A percentile compares a stretch with the other conserved stretches of the same genome.
These are phyloP conservation scores for Mungos mungo DNA, from an alignment of 2,113 vertebrate genomes.

Conservation along the genomic window DNA sequence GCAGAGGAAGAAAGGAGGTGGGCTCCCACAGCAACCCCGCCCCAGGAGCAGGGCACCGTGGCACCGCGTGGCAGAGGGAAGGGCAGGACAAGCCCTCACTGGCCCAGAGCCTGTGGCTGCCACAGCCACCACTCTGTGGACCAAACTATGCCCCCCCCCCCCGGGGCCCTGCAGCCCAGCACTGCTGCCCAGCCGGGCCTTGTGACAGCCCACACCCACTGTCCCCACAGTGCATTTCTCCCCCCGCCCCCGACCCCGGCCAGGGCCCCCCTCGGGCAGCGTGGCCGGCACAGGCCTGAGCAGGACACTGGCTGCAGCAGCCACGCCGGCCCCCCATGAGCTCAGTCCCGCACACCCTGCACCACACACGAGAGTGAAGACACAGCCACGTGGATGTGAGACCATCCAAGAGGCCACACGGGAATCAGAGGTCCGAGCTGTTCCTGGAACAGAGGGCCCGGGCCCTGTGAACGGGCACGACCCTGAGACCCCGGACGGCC, in stretches of 20 bases:
- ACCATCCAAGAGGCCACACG: background rate
- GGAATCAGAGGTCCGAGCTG: background rate
- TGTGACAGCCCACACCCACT: background rate
- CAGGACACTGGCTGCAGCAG: rapidly evolving
- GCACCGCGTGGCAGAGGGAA: rapidly evolving
- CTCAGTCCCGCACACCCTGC: background rate
- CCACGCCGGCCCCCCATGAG: no score
- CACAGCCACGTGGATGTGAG: no score
- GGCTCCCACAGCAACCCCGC: background rate
- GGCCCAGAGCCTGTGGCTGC: background rate
- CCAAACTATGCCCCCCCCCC: background rate
- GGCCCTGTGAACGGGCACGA: no score
- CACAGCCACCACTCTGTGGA: background rate
- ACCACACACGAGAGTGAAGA: no score
- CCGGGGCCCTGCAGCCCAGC: no score
- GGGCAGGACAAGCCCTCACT: background rate
- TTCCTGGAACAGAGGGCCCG: no score
- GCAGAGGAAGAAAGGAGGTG: rapidly evolving
- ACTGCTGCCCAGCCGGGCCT: background rate
- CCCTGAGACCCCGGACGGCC: background rate
- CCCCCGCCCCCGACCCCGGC: background rate
- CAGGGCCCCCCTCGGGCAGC: background rate
- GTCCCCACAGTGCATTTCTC: rapidly evolving
- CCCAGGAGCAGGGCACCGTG: rapidly evolving
- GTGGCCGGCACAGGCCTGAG: rapidly evolving